phyloP scores from a whole-genome alignment of 2,797 vertebrate species.

The Cossypha niveicapilla region DNA sequence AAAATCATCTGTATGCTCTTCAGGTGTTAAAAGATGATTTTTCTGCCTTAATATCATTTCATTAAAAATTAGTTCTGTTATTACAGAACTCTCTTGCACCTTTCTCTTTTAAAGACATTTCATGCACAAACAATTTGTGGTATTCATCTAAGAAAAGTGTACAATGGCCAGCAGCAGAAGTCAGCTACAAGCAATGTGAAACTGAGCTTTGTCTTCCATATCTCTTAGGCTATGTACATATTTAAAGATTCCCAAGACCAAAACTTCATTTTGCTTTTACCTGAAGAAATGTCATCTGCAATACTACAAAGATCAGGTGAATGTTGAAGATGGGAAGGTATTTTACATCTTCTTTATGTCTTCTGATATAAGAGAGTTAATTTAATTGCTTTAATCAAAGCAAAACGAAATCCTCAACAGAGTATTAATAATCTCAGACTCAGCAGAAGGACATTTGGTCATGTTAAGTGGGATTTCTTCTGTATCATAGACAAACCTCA shows the following conservation, averaged over 20 bases:
- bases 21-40: background rate
- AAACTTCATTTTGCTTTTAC: background rate
- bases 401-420: background rate
- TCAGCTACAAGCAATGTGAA: background rate
- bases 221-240: background rate
- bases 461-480: background rate
- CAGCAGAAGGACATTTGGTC: background rate
- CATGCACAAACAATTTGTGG: background rate
- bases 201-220: background rate
- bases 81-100: background rate
- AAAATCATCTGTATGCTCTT: background rate
- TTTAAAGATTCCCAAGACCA: background rate
- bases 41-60: background rate
- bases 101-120: background rate
- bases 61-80: background rate
- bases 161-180: background rate
- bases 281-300: background rate
- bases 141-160: background rate
- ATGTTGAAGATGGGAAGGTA: background rate
- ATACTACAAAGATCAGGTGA: background rate
- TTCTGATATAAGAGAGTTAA: background rate
- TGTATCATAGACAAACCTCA: background rate
- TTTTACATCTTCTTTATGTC: background rate
- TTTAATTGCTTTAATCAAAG: slow-evolving; percentile 9
- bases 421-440: background rate